A percentile compares a stretch with the other conserved stretches of the same genome.
These are phyloP conservation scores for Atrichornis clamosus DNA, from an alignment of 2,113 vertebrate genomes.

Conservation along the genomic window DNA sequence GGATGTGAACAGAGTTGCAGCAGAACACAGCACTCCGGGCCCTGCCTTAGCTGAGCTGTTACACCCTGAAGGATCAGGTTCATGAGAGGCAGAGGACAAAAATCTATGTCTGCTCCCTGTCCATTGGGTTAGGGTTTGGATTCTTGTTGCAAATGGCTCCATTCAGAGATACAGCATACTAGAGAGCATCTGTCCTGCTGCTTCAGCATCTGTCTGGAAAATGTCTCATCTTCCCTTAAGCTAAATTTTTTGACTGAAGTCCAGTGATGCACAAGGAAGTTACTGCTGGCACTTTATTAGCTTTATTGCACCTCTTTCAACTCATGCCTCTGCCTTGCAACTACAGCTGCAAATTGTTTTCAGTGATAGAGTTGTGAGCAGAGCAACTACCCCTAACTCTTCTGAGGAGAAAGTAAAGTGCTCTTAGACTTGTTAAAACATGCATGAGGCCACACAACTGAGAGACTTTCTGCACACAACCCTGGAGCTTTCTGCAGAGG, in stretches of 20 bases:
- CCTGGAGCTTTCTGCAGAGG: background rate
- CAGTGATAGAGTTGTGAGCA: background rate
- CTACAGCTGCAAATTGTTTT: background rate
- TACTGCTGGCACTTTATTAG: background rate
- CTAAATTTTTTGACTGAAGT: background rate
- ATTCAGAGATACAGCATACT: background rate
- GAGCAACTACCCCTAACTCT: background rate
- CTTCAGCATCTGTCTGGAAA: background rate
- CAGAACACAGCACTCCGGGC: background rate
- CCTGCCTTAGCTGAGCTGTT: background rate
- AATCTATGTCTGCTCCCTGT: background rate
- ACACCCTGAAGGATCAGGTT: background rate
- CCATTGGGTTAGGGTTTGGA: background rate
- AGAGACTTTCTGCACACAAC: background rate
- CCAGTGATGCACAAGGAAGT: background rate
- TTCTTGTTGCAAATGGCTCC: background rate
- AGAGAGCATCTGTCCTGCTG: background rate
- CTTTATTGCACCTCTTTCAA: background rate
- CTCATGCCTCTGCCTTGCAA: background rate
- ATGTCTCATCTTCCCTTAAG: background rate
- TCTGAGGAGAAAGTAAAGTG: background rate
- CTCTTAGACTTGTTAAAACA: background rate
- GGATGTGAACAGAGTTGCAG: background rate
- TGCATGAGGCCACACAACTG: rapidly evolving
- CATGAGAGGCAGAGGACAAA: rapidly evolving